Conservation (phyloP, 2,113 vertebrate genomes). For the Megaceryle maxima region DNA sequence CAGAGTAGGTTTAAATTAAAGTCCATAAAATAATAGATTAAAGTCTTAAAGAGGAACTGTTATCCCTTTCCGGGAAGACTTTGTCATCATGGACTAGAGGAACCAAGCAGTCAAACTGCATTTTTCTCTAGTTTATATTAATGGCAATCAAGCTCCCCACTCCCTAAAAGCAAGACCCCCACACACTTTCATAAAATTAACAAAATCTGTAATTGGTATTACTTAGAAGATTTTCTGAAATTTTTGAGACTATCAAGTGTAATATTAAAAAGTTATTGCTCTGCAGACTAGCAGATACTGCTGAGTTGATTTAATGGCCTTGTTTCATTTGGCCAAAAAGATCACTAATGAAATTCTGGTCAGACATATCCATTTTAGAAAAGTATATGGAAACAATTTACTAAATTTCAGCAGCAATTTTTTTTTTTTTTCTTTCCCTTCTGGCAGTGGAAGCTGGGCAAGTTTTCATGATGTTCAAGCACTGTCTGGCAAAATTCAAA, state of each 20-base stretch:
- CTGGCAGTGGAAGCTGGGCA: background rate
- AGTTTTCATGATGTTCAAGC: background rate
- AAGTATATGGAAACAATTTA: constrained; percentile 34
- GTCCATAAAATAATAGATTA: background rate
- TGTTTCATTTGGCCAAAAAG: background rate
- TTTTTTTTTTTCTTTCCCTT: background rate
- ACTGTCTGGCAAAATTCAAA: constrained; percentile 16
- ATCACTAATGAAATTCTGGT: background rate
- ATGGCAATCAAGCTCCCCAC: background rate
- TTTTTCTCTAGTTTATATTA: background rate
- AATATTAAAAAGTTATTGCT: background rate
- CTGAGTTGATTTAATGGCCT: background rate
- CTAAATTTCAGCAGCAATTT: background rate
- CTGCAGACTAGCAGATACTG: background rate
- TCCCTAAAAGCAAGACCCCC: background rate
- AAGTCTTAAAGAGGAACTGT: background rate
- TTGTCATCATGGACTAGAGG: background rate
- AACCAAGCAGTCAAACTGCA: background rate
- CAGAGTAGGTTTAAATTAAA: background rate
- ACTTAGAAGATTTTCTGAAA: background rate
- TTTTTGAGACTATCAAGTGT: background rate
- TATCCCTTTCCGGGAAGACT: background rate
- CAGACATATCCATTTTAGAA: background rate
- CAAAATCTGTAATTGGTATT: background rate
- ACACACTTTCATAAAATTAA: background rate